Percentiles rank a stretch among this genome's conserved stretches.
Conservation (phyloP, 1,140 invertebrate species). For the Halyomorpha halys region DNA sequence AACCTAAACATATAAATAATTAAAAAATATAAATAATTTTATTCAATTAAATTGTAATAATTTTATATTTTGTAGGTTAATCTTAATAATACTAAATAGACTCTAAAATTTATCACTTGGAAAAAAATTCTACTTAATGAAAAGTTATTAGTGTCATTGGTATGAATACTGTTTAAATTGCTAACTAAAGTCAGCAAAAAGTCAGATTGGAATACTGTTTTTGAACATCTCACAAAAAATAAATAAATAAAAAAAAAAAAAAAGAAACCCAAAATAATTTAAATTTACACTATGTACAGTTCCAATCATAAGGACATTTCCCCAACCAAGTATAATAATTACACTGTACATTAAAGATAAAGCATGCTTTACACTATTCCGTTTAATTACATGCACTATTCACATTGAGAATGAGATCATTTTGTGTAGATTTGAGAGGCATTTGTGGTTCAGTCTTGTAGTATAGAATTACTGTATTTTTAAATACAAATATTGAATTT, state of each 20-base stretch:
- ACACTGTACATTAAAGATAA: constrained; percentile 24
- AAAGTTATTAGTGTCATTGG: no score
- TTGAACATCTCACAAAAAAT: constrained; percentile 27
- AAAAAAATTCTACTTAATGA: no score
- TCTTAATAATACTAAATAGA: no score
- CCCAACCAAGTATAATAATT: constrained; percentile 16
- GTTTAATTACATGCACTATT: constrained; percentile 9
- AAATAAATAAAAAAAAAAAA: no score
- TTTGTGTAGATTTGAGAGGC: background rate
- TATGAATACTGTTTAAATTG: no score
- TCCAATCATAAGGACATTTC: constrained; percentile 2
- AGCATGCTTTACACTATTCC: constrained; percentile 18
- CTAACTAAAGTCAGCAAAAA: constrained; percentile 31
- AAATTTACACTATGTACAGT: constrained; percentile 17
- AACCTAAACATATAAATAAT: constrained; percentile 18
- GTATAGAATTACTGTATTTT: constrained; percentile 34
- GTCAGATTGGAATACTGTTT: constrained; percentile 46
- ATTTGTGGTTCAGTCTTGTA: constrained; percentile 13
- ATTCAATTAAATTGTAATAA: background rate
- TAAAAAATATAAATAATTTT: constrained; percentile 19
- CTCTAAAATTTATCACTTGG: no score
- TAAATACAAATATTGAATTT: no score
- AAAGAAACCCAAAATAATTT: constrained; percentile 4
- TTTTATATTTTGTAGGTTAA: no score
- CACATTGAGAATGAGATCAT: constrained; percentile 1